Base-by-base conservation (phyloP, 2,113 vertebrate genomes). In the Chionis minor region DNA sequence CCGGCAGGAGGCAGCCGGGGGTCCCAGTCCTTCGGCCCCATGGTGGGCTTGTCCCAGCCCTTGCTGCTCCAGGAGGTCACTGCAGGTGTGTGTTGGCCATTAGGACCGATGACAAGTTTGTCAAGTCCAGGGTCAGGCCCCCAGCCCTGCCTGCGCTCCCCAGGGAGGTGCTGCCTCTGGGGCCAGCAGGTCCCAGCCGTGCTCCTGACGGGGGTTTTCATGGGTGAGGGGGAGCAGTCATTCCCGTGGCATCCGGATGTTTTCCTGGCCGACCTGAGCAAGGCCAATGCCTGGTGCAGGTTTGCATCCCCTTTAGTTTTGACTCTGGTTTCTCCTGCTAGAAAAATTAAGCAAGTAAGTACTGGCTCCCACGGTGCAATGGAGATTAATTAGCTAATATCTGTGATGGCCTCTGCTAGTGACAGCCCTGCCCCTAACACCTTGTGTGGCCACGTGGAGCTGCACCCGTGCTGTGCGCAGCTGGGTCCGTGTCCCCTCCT, bases 181-280 rank as follows among this genome's bases (percentile, higher is more conserved):
- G 32, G 69, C 15, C 24, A 13, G 47, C 32, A 13, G 54, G 63
- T 61, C 45, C 49, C 21, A 14, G 45, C 42, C 1, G 0, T 23
- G 38, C 32, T 26, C 22, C 40, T 66, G 4, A 0, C 2, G 1
- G 51, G 30, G 8, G 8, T 35, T 30, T 54, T 58, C 11, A 1
- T 1, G 6, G 38, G 55, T 0, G 4, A 51, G 26, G 32, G 28
- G 80, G 14, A 20, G 15, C 2, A 5, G 51, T 28, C 6, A 2
- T 32, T 30, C 44, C 63, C 1, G 1, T 1, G 3, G 35, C n/a
- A 10, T 15, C 14, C 1, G 0, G 45, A 26, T 0, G 0, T 26
- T 74, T 49, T 69, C 44, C 35, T 16, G 0, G 4, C 49, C 32
- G 59, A 15, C 5, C 6, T 5, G 28, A 47, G 78, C 23, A 12